These are phyloP conservation scores for Eospalax fontanierii DNA, from an alignment of 2,797 vertebrate species.

Conservation along the genomic window DNA sequence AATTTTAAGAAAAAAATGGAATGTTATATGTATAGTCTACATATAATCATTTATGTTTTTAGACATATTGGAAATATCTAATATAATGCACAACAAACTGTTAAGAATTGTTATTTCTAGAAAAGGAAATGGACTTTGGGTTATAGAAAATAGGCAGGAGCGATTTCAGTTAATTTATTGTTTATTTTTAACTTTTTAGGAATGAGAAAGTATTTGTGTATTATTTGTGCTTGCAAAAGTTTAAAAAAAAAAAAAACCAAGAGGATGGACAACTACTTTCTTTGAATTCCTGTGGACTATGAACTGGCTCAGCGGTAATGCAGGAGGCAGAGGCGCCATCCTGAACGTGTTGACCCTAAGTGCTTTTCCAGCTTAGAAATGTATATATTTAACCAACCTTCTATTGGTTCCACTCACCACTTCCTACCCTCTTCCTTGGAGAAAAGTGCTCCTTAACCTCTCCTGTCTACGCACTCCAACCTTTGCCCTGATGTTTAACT, in stretches of 20 bases:
- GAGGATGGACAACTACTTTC: not conserved
- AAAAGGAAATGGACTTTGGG: not conserved
- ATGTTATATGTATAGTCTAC: not conserved
- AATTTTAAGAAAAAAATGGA: not conserved
- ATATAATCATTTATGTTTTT: not conserved
- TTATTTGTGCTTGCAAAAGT: not conserved
- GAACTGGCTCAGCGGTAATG: not conserved
- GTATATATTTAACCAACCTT: not conserved
- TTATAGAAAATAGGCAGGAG: not conserved
- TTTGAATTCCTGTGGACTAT: not conserved
- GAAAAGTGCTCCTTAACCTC: not conserved
- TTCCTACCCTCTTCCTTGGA: not conserved
- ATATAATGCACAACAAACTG: not conserved
- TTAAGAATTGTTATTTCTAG: not conserved
- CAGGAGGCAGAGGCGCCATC: not conserved
- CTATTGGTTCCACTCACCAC: not conserved
- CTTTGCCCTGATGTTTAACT: not conserved
- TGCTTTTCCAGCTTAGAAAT: not conserved
- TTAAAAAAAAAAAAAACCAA: not conserved
- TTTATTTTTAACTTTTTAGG: not conserved
- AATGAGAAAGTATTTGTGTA: not conserved
- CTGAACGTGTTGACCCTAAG: not conserved
- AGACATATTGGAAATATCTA: not conserved
- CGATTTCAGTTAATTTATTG: not conserved
- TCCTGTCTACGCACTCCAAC: not conserved